Evolutionary conservation across 2,113 vertebrate genomes (phyloP), one percentile per base, ranked within the genome.

Genomic region (Nyctereutes procyonoides): DNA sequence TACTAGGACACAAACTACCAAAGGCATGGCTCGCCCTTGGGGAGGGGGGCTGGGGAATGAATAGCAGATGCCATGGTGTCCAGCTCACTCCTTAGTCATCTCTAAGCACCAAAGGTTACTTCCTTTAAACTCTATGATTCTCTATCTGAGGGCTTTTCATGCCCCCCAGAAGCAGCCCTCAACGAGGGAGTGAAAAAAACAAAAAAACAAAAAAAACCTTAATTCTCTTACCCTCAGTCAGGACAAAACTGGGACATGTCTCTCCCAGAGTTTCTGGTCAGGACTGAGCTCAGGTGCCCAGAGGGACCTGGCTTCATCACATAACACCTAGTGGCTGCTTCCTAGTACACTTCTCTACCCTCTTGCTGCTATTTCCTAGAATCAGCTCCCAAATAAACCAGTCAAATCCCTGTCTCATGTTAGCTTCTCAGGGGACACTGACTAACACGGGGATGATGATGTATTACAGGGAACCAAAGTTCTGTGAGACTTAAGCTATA

Each of bases 151-250:
- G 53, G 32, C 9, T 55, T 91, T 77, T 48, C 65, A 15, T 62
- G 53, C 74, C 30, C 53, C 71, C 63, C 62, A 90, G 84, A 74
- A 83, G 62, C 35, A 38, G 74, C 35, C 67, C 38, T 79, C 65
- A 48, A 56, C 16, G 28, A 84, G 28, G 4, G 17, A 81, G 79
- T 60, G 26, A 67, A 56, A 43, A 80, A 22, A 55, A 62, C 53
- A 84, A 8, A 22, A 43, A 43, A 43, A 5, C 43, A 43, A 67
- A 56, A 67, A 77, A 11, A 14, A 20, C 17, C 17, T 71, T 38
- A 24, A 30, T 24, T 90, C 88, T 77, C 55, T 69, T 0, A 11
- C 38, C 14, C 62, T 88, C 7, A 32, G 2, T 0, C 20, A 7
- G 22, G 32, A 63, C 11, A 71, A 17, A 13, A 62, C 90, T 89